These are phyloP conservation scores for Leptosomus discolor DNA, from an alignment of 2,113 vertebrate species.

Conservation along the genomic window DNA sequence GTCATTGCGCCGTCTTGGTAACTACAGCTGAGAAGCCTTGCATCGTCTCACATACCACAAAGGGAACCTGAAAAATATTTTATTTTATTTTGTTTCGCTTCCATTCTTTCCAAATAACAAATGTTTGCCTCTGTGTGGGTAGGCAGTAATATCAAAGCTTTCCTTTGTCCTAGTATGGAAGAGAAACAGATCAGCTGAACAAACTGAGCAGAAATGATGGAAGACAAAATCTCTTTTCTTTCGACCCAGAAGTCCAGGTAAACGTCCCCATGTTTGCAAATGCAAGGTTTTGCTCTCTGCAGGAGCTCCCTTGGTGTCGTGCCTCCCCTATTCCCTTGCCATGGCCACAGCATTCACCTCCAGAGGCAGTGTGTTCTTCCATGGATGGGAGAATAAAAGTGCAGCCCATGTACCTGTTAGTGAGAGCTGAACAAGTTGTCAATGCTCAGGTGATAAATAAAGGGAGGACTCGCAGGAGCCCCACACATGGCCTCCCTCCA, in stretches of 20 bases:
- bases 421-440: not conserved
- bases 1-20: not conserved
- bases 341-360: rapidly evolving
- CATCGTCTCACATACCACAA: not conserved
- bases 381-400: not conserved
- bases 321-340: not conserved
- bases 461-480: not conserved
- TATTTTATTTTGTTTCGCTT: not conserved
- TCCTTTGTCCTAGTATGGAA: constrained; percentile 82
- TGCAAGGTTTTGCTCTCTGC: not conserved
- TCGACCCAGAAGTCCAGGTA: constrained; percentile 95
- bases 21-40: not conserved
- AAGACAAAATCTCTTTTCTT: constrained; percentile 90
- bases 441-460: not conserved
- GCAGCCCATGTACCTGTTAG: not conserved
- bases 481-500: not conserved
- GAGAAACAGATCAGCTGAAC: constrained; percentile 96
- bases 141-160: not conserved
- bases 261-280: not conserved
- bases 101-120: not conserved
- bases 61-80: not conserved
- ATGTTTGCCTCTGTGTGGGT: not conserved
- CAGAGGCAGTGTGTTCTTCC: not conserved
- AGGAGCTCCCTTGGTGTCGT: not conserved
- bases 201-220: constrained; percentile 92